Evolutionary conservation across 2,888 invertebrate species (phyloP), one percentile per base, ranked within the genome.

Genomic region (Peribatodes rhomboidaria): DNA sequence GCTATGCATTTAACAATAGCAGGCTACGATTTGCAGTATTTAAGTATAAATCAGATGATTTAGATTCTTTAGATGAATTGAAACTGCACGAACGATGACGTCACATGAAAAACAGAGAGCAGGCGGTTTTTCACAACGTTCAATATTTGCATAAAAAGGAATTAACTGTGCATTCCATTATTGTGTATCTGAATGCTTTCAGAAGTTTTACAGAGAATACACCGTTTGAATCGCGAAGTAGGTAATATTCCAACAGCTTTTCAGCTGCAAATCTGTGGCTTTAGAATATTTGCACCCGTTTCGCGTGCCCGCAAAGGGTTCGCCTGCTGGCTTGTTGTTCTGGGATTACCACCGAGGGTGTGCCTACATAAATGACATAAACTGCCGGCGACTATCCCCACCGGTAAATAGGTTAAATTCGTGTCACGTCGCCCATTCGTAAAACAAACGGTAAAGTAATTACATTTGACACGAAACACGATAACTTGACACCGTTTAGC

Each of bases 281-380:
- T 61, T 65, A 42, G 22, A 65, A 56, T 47, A 62, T 46, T 68
- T 65, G 46, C 73, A 73, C 70, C 67, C 67, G 63, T 74, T 70
- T 84, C 73, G 87, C 88, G 85, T 89, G 87, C 71, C 64, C 64
- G 67, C 76, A 80, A 84, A 79, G 87, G 89, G 87, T 87, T 84
- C 20, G 42, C n/a, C 55, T 44, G 54, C 6, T 2, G 82, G 88
- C 75, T 81, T 77, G 75, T 76, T 74, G 78, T 77, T 78, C 55
- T 59, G 66, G 69, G 61, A 56, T 61, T 37, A 61, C 61, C 47
- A 33, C 47, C 33, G 42, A 65, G 77, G 85, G 87, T 71, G 85
- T 77, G 85, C 80, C 78, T 69, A 57, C 64, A 65, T 71, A 75
- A 71, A 70, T 74, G 76, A 71, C 76, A 76, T 74, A 73, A 78